Conservation (phyloP, 2,797 vertebrate genomes). For the Sebastes melanostomus region DNA sequence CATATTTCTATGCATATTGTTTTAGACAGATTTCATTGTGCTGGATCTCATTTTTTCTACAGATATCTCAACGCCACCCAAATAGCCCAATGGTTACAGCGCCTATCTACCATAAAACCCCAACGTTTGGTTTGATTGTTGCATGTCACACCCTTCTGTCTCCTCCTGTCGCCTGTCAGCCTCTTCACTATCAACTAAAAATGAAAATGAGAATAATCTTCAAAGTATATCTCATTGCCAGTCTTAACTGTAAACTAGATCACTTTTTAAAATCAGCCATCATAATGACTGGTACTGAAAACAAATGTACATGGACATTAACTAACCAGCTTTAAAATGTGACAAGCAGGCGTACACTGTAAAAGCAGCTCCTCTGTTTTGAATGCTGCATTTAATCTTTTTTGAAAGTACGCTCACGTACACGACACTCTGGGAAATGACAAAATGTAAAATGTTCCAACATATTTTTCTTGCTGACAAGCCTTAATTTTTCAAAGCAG, state of each 20-base stretch:
- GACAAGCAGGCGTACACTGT: not conserved
- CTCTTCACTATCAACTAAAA: not conserved
- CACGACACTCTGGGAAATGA: conserved; percentile 37
- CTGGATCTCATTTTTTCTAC: not conserved
- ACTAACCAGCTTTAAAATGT: not conserved
- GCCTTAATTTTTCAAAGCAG: conserved; percentile 45
- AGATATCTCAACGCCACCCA: not conserved
- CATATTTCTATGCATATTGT: not conserved
- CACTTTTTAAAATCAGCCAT: not conserved
- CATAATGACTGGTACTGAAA: not conserved
- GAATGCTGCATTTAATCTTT: not conserved
- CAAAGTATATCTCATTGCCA: not conserved
- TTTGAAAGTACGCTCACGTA: not conserved
- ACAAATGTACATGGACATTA: not conserved
- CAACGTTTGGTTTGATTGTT: not conserved
- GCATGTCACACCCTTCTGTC: not conserved
- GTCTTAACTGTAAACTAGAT: not conserved
- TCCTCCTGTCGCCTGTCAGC: not conserved
- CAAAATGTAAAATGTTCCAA: conserved; percentile 41
- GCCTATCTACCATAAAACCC: no score
- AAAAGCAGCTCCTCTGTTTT: not conserved
- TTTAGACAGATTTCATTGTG: not conserved
- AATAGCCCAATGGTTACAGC: not conserved
- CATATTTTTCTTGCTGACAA: conserved; percentile 48
- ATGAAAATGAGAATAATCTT: not conserved